Evolutionary conservation across 1,140 invertebrate species (phyloP).

Genomic region (Drosophila melanica): DNA sequence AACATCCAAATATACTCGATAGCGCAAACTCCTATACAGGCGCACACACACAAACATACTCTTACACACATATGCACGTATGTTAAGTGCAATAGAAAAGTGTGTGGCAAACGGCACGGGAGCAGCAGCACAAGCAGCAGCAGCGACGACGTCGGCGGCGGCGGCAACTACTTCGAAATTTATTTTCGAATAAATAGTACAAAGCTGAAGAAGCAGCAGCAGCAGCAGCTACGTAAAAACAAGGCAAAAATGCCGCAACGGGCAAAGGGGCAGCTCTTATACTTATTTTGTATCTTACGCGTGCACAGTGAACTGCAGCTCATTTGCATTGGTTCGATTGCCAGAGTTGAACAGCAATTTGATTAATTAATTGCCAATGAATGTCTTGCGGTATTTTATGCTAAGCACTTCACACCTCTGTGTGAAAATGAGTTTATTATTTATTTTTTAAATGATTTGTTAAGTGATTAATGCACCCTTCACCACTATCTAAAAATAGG

Average conservation of each 20-base stretch:
- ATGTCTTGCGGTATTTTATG: background rate
- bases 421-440: constrained; percentile 22
- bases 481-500: background rate
- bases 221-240: constrained; percentile 60
- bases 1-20: constrained; percentile 59
- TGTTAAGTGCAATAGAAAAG: constrained; percentile 68
- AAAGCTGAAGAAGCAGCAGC: constrained; percentile 76
- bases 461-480: constrained; percentile 24
- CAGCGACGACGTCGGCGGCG: constrained; percentile 13
- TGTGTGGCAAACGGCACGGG: constrained; percentile 53
- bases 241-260: constrained; percentile 57
- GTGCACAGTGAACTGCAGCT: constrained; percentile 57
- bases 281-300: constrained; percentile 55
- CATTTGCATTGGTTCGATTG: constrained; percentile 18
- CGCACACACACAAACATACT: constrained; percentile 15
- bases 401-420: constrained; percentile 12
- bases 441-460: constrained; percentile 2
- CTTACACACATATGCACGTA: constrained; percentile 26
- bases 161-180: constrained; percentile 77
- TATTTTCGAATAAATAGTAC: constrained; percentile 82
- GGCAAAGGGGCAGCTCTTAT: constrained; percentile 29
- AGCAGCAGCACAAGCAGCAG: constrained; percentile 14
- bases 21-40: constrained; percentile 18
- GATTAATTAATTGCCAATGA: constrained; percentile 12
- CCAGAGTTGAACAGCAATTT: constrained; percentile 1